Conservation (phyloP, 2,797 vertebrate genomes). For the Cygnus olor region DNA sequence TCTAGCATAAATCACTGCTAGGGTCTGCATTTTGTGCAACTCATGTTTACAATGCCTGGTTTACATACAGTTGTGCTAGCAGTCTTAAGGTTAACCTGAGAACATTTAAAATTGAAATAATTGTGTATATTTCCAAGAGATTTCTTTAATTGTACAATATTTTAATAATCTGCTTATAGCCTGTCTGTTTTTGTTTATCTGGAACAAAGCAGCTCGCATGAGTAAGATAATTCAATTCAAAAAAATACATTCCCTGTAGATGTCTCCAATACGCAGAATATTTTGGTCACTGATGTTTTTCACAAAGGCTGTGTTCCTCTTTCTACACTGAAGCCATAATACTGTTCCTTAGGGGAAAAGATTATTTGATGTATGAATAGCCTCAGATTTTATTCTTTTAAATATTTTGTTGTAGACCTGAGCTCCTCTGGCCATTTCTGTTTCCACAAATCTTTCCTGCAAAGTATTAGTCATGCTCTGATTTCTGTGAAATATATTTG, state of each 20-base stretch:
- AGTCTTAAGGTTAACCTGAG: not conserved
- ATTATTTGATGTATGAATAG: not conserved
- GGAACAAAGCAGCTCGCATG: slow-evolving; percentile 50
- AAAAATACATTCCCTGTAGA: slow-evolving; percentile 30
- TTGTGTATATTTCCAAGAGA: not conserved
- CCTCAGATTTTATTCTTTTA: not conserved
- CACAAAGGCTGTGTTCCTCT: not conserved
- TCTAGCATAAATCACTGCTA: not conserved
- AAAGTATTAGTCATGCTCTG: slow-evolving; percentile 40
- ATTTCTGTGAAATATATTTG: slow-evolving; percentile 44
- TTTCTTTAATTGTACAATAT: slow-evolving; percentile 33
- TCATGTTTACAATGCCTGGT: not conserved
- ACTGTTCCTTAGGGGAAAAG: not conserved
- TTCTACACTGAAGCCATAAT: not conserved
- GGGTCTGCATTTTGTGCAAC: not conserved
- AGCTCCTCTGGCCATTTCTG: slow-evolving; percentile 33
- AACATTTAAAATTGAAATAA: not conserved
- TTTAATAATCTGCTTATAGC: slow-evolving; percentile 63
- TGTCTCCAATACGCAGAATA: slow-evolving; percentile 39
- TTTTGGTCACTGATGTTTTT: slow-evolving; percentile 15
- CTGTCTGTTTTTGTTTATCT: slow-evolving; percentile 65
- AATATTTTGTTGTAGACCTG: not conserved
- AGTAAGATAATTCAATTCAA: slow-evolving; percentile 33
- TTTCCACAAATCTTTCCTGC: slow-evolving; percentile 27
- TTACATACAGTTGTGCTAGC: not conserved